A percentile compares a stretch with the other conserved stretches of the same genome.
These are phyloP conservation scores for Holacanthus passer DNA, from an alignment of 2,113 vertebrate genomes.

Conservation along the genomic window DNA sequence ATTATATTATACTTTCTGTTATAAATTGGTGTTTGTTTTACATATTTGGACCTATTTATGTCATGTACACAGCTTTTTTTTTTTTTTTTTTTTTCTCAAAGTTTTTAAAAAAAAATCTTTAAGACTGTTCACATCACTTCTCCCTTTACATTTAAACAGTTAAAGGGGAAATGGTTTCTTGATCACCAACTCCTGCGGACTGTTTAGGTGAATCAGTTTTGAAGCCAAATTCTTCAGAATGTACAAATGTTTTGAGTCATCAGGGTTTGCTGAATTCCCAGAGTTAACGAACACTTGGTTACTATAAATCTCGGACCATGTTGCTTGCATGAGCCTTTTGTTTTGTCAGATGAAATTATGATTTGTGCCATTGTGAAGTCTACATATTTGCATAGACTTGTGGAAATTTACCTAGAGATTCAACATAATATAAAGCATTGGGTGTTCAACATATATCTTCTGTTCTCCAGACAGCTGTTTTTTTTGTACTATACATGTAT, in stretches of 20 bases:
- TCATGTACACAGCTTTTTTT: neutral
- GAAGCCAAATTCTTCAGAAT: slow-evolving; percentile 51
- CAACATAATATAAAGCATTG: slow-evolving; percentile 25
- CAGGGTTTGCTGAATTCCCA: neutral
- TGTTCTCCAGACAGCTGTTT: slow-evolving; percentile 43
- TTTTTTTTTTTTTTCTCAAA: neutral
- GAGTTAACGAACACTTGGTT: neutral
- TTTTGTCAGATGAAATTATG: slow-evolving; percentile 22
- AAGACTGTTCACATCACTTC: neutral
- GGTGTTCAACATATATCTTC: slow-evolving; percentile 34
- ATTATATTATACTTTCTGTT: slow-evolving; percentile 16
- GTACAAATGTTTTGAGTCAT: slow-evolving; percentile 38
- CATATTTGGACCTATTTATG: slow-evolving; percentile 20
- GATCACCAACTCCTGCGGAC: neutral
- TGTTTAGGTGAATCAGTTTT: neutral
- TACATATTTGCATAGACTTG: slow-evolving; percentile 43
- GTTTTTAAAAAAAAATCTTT: neutral
- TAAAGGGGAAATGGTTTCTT: neutral
- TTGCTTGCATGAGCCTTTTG: slow-evolving; percentile 56
- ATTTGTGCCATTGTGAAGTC: slow-evolving; percentile 64
- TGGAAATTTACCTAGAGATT: slow-evolving; percentile 28
- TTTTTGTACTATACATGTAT: slow-evolving; percentile 67
- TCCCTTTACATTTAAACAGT: neutral
- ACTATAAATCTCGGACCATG: slow-evolving; percentile 7
- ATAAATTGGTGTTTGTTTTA: neutral